Conservation (phyloP, 2,888 invertebrate species). For the Lepeophtheirus nordmannii region DNA sequence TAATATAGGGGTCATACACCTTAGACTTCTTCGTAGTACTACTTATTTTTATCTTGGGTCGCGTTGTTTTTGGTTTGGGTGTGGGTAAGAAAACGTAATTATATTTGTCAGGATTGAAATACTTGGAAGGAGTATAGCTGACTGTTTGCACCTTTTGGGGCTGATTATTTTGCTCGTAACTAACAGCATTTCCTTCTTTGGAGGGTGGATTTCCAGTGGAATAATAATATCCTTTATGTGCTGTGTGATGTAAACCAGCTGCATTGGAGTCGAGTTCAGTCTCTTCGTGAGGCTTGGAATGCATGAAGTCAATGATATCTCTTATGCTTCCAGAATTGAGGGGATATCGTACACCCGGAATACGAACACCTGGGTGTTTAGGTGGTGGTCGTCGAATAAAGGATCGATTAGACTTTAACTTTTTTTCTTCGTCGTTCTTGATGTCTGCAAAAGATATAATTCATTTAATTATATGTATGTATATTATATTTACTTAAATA, state of each 20-base stretch:
- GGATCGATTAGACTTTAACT: background rate
- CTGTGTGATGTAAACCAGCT: background rate
- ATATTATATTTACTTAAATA: too few relatives aligned
- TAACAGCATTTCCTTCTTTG: background rate
- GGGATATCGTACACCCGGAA: constrained; percentile 8
- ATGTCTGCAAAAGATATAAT: background rate
- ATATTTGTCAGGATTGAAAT: background rate
- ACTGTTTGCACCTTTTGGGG: background rate
- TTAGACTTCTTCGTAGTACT: too few relatives aligned
- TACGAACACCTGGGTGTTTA: constrained; percentile 1
- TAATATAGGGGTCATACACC: too few relatives aligned
- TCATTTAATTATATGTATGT: background rate
- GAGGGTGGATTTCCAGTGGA: background rate
- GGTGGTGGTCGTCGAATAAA: constrained; percentile 7
- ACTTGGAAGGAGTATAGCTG: background rate
- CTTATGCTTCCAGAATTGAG: constrained; percentile 12
- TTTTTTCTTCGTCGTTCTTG: background rate
- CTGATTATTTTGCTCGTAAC: background rate
- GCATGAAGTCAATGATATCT: constrained; percentile 3
- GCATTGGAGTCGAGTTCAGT: background rate
- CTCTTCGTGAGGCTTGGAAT: background rate
- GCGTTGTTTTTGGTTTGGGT: too few relatives aligned
- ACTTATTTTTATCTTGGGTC: too few relatives aligned
- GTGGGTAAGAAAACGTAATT: background rate
- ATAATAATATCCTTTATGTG: background rate